phyloP scores from a whole-genome alignment of 2,113 vertebrate genomes.

The Cynopterus brachyotis region DNA sequence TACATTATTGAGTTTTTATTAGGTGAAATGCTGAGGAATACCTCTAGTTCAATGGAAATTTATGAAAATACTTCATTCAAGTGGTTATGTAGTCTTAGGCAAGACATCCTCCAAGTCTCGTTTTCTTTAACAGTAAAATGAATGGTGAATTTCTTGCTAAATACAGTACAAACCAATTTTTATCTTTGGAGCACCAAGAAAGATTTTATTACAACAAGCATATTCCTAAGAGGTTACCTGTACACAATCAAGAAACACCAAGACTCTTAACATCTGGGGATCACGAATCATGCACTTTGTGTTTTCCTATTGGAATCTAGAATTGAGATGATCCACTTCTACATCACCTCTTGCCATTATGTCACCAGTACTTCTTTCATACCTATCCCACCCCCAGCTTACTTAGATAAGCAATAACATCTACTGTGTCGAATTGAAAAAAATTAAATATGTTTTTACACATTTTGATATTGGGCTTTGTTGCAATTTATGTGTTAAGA shows the following conservation, averaged over 20 bases:
- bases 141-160: neutral
- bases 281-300: neutral
- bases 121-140: neutral
- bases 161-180: neutral
- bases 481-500: neutral
- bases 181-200: neutral
- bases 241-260: neutral
- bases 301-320: neutral
- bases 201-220: neutral
- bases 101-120: neutral
- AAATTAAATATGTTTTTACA: neutral
- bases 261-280: constrained; percentile 33
- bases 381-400: neutral
- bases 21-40: neutral
- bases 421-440: neutral
- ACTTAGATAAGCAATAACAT: neutral
- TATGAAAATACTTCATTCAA: neutral
- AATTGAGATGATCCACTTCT: constrained; percentile 7
- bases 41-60: neutral
- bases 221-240: neutral
- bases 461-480: neutral
- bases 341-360: neutral
- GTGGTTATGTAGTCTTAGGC: neutral
- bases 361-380: neutral
- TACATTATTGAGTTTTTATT: neutral